A percentile compares a stretch with the other conserved stretches of the same genome.
phyloP scores from a whole-genome alignment of 1,140 invertebrate species.

The Delia radicum region DNA sequence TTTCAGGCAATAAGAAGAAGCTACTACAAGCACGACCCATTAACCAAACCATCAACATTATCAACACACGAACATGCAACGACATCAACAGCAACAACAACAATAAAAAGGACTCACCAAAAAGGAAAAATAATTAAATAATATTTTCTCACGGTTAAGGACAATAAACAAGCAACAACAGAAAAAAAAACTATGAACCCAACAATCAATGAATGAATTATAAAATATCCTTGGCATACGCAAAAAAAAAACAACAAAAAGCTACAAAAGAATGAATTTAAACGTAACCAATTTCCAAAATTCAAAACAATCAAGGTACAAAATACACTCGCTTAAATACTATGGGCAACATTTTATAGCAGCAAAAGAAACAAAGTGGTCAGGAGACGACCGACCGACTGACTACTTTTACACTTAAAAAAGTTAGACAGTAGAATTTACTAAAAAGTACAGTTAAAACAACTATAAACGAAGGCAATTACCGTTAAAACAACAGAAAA shows the following conservation, averaged over 20 bases:
- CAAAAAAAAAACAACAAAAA: background rate
- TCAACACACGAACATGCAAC: background rate
- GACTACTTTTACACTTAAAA: too few species aligned
- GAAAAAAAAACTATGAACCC: background rate
- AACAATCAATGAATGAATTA: constrained; percentile 7
- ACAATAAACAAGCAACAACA: background rate
- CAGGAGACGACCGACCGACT: background rate
- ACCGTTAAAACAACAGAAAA: background rate
- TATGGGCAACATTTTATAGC: background rate
- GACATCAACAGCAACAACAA: background rate
- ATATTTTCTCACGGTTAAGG: constrained; percentile 15
- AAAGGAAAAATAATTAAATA: constrained; percentile 18
- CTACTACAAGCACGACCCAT: background rate
- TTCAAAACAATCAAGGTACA: background rate
- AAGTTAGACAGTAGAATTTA: background rate
- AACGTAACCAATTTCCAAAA: too few species aligned
- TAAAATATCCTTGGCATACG: constrained; percentile 21
- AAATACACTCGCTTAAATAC: background rate
- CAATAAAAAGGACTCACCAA: constrained; percentile 4
- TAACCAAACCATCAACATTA: background rate
- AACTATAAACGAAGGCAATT: too few species aligned
- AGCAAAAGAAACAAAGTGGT: background rate
- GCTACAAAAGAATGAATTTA: background rate
- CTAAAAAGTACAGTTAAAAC: too few species aligned
- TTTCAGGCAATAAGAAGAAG: constrained; percentile 10